Base-by-base conservation (phyloP, 2,888 invertebrate genomes). In the Micropterix aruncella region DNA sequence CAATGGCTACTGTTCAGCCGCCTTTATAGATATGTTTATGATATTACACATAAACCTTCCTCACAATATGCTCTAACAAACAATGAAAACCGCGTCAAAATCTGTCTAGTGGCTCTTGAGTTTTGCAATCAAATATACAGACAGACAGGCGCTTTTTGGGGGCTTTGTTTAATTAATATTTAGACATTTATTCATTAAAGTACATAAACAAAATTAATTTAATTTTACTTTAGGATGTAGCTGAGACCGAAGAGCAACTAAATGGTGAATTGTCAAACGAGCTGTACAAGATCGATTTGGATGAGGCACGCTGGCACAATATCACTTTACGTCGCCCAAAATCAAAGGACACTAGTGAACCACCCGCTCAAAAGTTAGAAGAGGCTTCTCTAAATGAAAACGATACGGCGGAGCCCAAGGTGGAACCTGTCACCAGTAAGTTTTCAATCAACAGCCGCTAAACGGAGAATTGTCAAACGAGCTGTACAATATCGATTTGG, bases 211-310 rank as follows among this genome's bases (percentile, higher is more conserved):
- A 27, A 27, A 27, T n/a, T 27, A 12, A 38, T 7, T 12, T 41
- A 19, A 41, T 3, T 27, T 37, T 14, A 37, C 19, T 36, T 9
- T 74, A 78, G 67, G 93, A 93, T 54, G 73, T 80, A 43, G 83
- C 89, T 57, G 84, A 88, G 56, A 80, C 85, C 43, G 91, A 92
- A 43, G 90, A 90, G 56, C 77, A 82, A 47, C 62, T 93, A 1
- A 70, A 74, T 4, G 87, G 91, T 0, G 79, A 77, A 48, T 90
- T 93, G 66, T 86, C 77, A 52, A 86, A 90, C 55, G 89, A 91
- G 41, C 67, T 93, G 5, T 74, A 79, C 47, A 65, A 75, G 19
- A 58, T 95, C 3, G 92, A 94, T 57, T 58, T 90, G 48, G 81
- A 83, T 46, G 75, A 78, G 45, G 69, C 78, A 40, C 73, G 74